Evolutionary conservation across 2,888 invertebrate genomes (phyloP).

Genomic region (Drosophila acutilabella): DNA sequence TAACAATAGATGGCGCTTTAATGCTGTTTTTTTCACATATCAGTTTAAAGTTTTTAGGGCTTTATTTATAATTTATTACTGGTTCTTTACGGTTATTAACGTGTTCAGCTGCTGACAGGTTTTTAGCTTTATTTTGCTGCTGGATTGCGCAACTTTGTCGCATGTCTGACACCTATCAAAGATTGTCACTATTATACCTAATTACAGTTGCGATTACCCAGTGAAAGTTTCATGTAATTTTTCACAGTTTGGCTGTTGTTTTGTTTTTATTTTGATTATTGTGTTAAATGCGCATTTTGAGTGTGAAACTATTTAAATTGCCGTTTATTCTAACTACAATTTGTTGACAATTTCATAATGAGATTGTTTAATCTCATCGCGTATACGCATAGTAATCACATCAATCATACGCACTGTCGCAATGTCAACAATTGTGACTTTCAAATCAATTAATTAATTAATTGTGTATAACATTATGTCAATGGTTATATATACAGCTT

Average conservation of each 20-base stretch:
- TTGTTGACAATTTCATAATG: background rate
- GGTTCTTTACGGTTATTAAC: background rate
- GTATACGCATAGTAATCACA: constrained; percentile 17
- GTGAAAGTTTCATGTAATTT: background rate
- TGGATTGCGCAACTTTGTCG: constrained; percentile 7
- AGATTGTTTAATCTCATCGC: constrained; percentile 6
- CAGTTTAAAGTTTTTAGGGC: background rate
- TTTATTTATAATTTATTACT: constrained; percentile 1
- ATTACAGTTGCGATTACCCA: constrained; percentile 2
- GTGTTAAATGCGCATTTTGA: constrained; percentile 32
- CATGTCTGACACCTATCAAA: constrained; percentile 10
- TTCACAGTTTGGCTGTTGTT: background rate
- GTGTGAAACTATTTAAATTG: constrained; percentile 4
- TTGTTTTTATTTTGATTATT: background rate
- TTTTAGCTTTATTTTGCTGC: no score
- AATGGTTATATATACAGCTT: background rate
- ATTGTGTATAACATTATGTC: background rate
- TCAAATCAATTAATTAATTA: constrained; percentile 12
- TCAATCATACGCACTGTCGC: constrained; percentile 41
- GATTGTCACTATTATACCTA: constrained; percentile 7
- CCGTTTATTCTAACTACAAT: constrained; percentile 10
- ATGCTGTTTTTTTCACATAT: constrained; percentile 1
- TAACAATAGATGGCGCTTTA: constrained; percentile 2
- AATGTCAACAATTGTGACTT: constrained; percentile 11
- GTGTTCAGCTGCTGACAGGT: background rate